A percentile compares a stretch with the other conserved stretches of the same genome.
Evolutionary conservation across 35 echinoderm and acorn worm species (phyloP).

Genomic region (Ophioderma brevispina): DNA sequence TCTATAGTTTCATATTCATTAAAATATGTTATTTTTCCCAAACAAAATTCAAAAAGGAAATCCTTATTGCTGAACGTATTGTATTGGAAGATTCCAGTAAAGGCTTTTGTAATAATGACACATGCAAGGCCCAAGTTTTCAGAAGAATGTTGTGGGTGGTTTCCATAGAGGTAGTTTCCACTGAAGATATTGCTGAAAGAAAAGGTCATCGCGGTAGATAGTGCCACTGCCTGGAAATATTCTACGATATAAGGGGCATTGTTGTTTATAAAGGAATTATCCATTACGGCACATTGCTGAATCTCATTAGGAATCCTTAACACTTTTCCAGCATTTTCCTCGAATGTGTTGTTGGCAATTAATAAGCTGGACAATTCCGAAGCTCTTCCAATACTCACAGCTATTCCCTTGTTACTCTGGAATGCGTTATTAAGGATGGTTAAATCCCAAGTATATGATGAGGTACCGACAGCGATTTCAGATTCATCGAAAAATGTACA

Average conservation of each 20-base stretch:
- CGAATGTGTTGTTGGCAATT: neutral
- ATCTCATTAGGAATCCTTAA: neutral
- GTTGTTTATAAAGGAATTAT: neutral
- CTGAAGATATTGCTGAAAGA: neutral
- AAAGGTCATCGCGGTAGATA: neutral
- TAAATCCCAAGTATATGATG: neutral
- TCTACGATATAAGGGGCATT: neutral
- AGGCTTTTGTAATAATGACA: neutral
- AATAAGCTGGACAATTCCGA: neutral
- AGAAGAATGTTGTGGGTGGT: neutral
- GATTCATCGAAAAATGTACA: neutral
- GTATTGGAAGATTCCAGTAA: neutral
- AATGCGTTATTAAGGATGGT: neutral
- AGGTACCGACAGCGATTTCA: neutral
- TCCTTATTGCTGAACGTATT: neutral
- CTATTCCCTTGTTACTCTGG: neutral
- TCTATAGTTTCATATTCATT: neutral
- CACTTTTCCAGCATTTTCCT: neutral
- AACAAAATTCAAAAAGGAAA: neutral
- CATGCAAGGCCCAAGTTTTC: neutral
- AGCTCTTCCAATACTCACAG: neutral
- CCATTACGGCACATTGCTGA: neutral
- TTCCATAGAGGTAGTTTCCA: neutral
- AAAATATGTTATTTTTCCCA: neutral
- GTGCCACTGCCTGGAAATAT: neutral